A percentile compares a stretch with the other conserved stretches of the same genome.
Conservation (phyloP, 2,113 vertebrate genomes). For the Albula goreensis region DNA sequence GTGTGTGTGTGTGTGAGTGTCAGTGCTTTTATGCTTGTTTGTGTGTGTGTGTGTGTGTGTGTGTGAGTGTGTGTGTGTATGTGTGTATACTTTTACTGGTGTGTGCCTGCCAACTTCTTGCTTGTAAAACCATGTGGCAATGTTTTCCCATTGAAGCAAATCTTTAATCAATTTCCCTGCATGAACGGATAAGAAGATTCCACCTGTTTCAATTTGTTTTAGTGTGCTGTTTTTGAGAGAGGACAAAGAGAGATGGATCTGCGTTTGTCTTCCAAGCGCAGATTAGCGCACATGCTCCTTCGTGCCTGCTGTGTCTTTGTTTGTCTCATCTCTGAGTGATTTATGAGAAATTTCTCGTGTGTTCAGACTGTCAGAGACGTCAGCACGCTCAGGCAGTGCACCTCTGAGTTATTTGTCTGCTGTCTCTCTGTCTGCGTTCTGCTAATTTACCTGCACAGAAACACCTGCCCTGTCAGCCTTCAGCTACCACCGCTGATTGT, state of each 20-base stretch:
- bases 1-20: background rate
- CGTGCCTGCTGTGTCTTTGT: background rate
- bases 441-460: slow-evolving; percentile 34
- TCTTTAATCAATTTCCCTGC: background rate
- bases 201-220: background rate
- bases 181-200: background rate
- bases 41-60: background rate
- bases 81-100: background rate
- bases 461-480: background rate
- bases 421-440: slow-evolving; percentile 34
- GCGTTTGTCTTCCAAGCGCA: background rate
- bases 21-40: background rate
- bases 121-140: background rate
- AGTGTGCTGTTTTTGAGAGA: background rate
- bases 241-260: background rate
- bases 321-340: slow-evolving; percentile 4
- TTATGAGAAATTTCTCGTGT: slow-evolving; percentile 4
- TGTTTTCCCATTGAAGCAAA: background rate
- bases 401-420: slow-evolving; percentile 53
- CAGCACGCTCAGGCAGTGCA: slow-evolving; percentile 12
- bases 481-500: background rate
- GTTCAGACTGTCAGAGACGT: slow-evolving; percentile 40
- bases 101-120: background rate
- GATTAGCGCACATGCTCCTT: background rate
- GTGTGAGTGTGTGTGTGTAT: background rate